A percentile compares a stretch with the other conserved stretches of the same genome.
Evolutionary conservation across 2,797 vertebrate genomes (phyloP).

Genomic region (Nyctalus aviator): DNA sequence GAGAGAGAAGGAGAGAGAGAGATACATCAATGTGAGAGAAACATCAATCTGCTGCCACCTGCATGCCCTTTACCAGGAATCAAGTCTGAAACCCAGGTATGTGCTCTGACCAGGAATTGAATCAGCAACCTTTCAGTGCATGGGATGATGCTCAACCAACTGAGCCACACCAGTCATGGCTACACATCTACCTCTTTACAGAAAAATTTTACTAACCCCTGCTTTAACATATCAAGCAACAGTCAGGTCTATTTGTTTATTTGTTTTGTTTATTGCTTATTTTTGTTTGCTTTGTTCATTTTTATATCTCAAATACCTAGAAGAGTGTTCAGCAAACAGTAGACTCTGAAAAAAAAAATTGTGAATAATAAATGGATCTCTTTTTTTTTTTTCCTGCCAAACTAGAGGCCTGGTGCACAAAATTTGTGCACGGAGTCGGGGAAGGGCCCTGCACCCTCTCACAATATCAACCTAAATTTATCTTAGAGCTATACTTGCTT

Average conservation of each 20-base stretch:
- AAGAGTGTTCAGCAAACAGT: neutral
- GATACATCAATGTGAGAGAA: neutral
- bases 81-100: neutral
- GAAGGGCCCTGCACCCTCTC: too few species aligned
- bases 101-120: neutral
- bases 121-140: neutral
- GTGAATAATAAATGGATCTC: neutral
- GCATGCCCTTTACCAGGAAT: neutral
- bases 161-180: neutral
- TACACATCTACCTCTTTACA: neutral
- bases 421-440: too few species aligned
- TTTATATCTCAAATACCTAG: neutral
- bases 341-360: neutral
- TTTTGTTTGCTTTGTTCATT: neutral
- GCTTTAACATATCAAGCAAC: neutral
- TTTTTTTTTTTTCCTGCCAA: neutral
- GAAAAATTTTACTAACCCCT: neutral
- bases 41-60: neutral
- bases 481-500: neutral
- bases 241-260: neutral
- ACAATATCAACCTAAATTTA: conserved; percentile 1
- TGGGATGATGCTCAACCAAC: neutral
- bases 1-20: neutral
- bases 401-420: too few species aligned
- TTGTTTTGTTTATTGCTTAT: neutral